Base-by-base conservation (phyloP, 2,797 vertebrate species). In the Rhinophrynus dorsalis region DNA sequence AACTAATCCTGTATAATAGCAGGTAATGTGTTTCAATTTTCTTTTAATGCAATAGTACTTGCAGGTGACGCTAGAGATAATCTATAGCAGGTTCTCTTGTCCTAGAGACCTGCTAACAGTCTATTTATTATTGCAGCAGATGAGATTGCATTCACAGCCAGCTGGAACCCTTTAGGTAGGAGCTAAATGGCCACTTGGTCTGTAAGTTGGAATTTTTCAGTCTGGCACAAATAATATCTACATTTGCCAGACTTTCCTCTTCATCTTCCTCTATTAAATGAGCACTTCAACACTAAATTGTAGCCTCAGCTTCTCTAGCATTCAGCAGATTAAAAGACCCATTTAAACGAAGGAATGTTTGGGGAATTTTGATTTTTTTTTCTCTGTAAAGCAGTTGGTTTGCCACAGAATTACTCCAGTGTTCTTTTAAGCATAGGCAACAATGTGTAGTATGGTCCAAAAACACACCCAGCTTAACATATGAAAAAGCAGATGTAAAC, bases 1-100 rank as follows among this genome's bases (percentile, higher is more conserved):
- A 79, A 76, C 57, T 83, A 80, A 81, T 82, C 74, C 65, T 55
- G 74, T 55, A 73, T 81, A 83, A 80, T 76, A 38, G 60, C 17
- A 57, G 1, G 21, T 73, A 78, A 75, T 79, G 79, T 75, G 51
- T 77, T 81, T 75, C 76, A 70, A 75, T 80, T 82, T 58, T 26
- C 9, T 47, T 54, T 72, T 0, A 0, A 12, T 40, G 48, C 20
- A 70, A 42, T 51, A 37, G 70, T 67, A 74, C 57, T 57, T 71
- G 72, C 67, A 67, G 64, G 30, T 79, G 75, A 83, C 64, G 60
- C 71, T 10, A 38, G 24, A 55, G 18, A 12, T 74, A 75, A 54
- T 13, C 76, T 23, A 24, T 68, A 76, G 62, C 40, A 77, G 73
- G 58, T 37, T 45, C 56, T 13, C 1, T 15, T 63, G 8, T 27